phyloP scores from a whole-genome alignment of 2,888 invertebrate genomes.

The Patella pellucida region DNA sequence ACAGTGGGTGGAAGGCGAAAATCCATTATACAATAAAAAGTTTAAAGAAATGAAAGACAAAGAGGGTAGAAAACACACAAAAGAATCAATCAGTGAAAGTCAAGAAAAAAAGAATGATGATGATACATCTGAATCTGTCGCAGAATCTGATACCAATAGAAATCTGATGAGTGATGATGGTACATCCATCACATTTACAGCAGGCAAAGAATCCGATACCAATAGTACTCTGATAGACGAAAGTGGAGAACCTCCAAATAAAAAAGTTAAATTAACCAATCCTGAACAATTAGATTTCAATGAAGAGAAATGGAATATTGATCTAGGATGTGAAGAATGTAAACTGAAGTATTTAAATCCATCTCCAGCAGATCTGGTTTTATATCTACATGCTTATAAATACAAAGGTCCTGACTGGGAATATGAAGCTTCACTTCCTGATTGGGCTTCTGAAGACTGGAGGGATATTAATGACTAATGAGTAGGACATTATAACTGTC shows the following conservation, averaged over 20 bases:
- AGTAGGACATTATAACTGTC: too few species aligned
- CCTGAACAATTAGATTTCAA: slow-evolving; percentile 39
- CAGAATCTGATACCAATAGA: slow-evolving; percentile 12
- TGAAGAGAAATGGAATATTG: slow-evolving; percentile 73
- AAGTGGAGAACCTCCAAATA: slow-evolving; percentile 12
- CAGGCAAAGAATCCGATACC: background rate
- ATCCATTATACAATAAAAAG: slow-evolving; percentile 44
- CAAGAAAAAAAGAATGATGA: background rate
- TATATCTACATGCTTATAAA: slow-evolving; percentile 89
- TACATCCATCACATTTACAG: background rate
- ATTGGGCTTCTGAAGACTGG: slow-evolving; percentile 93
- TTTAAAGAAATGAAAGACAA: slow-evolving; percentile 34
- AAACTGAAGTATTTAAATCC: slow-evolving; percentile 93
- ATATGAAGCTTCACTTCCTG: slow-evolving; percentile 91
- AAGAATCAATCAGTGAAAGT: background rate
- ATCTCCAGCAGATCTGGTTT: slow-evolving; percentile 89
- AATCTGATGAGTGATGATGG: slow-evolving; percentile 1
- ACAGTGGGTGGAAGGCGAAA: slow-evolving; percentile 81
- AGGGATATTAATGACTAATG: slow-evolving; percentile 71
- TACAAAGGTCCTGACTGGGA: slow-evolving; percentile 90
- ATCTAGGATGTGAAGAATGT: slow-evolving; percentile 93
- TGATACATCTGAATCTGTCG: slow-evolving; percentile 32
- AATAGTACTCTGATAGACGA: background rate
- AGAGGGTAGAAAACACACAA: background rate
- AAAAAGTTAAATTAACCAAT: slow-evolving; percentile 1